Conservation (phyloP, 2,888 invertebrate species). For the Argyresthia goedartella region DNA sequence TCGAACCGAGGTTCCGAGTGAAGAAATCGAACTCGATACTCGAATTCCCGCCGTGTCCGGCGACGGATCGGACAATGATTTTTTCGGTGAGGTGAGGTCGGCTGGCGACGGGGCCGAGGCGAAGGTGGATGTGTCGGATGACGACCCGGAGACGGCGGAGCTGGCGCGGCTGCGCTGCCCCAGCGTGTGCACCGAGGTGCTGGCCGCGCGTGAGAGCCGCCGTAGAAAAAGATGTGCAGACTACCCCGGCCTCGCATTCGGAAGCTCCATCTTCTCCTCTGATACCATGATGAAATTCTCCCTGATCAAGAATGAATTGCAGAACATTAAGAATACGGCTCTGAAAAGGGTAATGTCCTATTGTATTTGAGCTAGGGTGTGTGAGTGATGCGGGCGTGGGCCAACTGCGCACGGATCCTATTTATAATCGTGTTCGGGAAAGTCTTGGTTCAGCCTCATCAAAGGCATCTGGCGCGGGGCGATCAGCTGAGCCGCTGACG, state of each 20-base stretch:
- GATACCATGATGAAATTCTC: conserved; percentile 98
- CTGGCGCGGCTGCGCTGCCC: conserved; percentile 88
- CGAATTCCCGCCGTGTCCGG: conserved; percentile 37
- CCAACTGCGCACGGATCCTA: conserved; percentile 60
- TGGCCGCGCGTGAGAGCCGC: conserved; percentile 86
- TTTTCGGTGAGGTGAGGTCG: conserved; percentile 53
- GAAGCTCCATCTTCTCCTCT: conserved; percentile 93
- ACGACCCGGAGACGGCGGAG: conserved; percentile 85
- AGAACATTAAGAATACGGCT: conserved; percentile 97
- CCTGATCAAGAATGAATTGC: conserved; percentile 96
- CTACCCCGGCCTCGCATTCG: conserved; percentile 93
- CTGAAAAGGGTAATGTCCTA: conserved; percentile 90
- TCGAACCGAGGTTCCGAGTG: conserved; percentile 49
- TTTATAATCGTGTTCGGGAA: conserved; percentile 55
- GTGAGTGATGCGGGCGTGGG: conserved; percentile 44
- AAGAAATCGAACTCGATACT: conserved; percentile 49
- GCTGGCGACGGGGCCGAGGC: conserved; percentile 57
- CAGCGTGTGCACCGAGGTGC: conserved; percentile 89
- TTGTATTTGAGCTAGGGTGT: conserved; percentile 50
- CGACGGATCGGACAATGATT: conserved; percentile 55
- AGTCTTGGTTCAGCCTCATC: conserved; percentile 34
- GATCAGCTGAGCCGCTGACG: conserved; percentile 66
- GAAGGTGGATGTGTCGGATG: no score
- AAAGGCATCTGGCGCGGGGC: conserved; percentile 38
- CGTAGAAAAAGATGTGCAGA: conserved; percentile 87